phyloP scores from a whole-genome alignment of 1,140 invertebrate genomes.

The Pemphigus obesinymphae region DNA sequence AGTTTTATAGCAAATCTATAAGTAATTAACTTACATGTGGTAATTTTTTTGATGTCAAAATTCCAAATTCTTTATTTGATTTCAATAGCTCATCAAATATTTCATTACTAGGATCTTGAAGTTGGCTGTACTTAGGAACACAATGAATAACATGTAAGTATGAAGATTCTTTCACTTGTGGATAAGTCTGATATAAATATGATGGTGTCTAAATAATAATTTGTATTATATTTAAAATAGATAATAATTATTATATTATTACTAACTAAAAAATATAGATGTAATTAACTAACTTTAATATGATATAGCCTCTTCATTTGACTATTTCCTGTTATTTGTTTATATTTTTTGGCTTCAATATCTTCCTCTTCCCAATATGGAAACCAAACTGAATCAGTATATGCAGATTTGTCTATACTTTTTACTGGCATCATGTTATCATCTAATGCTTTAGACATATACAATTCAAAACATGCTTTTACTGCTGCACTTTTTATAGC shows the following conservation, averaged over 20 bases:
- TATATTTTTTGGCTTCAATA: conserved; percentile 45
- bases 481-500: conserved; percentile 80
- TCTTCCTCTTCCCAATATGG: conserved; percentile 56
- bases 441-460: conserved; percentile 71
- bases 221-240: neutral
- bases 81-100: neutral
- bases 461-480: conserved; percentile 66
- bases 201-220: neutral
- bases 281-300: conserved; percentile 58
- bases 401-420: conserved; percentile 46
- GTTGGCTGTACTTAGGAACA: conserved; percentile 44
- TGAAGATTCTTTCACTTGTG: conserved; percentile 22
- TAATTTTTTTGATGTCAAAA: conserved; percentile 30
- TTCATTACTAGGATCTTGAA: neutral
- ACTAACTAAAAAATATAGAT: conserved; percentile 20
- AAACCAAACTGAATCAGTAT: conserved; percentile 50
- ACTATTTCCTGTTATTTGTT: conserved; percentile 61
- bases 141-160: conserved; percentile 50
- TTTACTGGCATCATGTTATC: conserved; percentile 68
- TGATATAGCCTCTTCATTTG: conserved; percentile 66
- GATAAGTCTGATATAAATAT: conserved; percentile 7
- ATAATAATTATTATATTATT: neutral
- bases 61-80: conserved; percentile 17
- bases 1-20: neutral
- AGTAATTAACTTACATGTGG: neutral